phyloP scores from a whole-genome alignment of 2,113 vertebrate species.

The Rhineura floridana region DNA sequence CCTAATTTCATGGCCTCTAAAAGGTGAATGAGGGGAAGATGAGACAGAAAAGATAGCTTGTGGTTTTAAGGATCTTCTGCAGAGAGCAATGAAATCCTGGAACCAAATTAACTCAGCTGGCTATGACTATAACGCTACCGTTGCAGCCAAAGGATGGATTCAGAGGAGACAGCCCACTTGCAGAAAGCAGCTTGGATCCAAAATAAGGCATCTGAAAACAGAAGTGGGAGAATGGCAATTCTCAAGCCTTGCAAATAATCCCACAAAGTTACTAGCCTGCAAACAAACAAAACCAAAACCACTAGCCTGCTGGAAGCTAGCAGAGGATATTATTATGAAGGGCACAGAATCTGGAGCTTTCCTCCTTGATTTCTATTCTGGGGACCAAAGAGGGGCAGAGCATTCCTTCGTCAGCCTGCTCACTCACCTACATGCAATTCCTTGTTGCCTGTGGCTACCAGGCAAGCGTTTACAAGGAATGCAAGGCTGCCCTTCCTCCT shows the following conservation, averaged over 20 bases:
- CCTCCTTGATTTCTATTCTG: background rate
- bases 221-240: background rate
- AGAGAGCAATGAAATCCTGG: background rate
- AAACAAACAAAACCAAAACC: too few species aligned
- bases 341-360: too few species aligned
- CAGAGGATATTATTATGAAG: background rate
- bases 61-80: background rate
- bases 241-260: background rate
- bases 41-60: background rate
- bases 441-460: background rate
- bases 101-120: background rate
- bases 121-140: background rate
- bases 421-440: background rate
- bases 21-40: conserved; percentile 8
- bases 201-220: background rate
- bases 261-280: too few species aligned
- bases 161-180: background rate
- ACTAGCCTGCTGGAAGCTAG: background rate
- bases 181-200: background rate
- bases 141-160: background rate
- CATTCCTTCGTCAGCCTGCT: background rate
- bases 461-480: too few species aligned
- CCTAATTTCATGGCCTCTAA: background rate
- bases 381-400: background rate
- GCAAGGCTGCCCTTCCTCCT: too few species aligned